These are phyloP conservation scores for Fulica atra DNA, from an alignment of 2,113 vertebrate species.

Conservation along the genomic window DNA sequence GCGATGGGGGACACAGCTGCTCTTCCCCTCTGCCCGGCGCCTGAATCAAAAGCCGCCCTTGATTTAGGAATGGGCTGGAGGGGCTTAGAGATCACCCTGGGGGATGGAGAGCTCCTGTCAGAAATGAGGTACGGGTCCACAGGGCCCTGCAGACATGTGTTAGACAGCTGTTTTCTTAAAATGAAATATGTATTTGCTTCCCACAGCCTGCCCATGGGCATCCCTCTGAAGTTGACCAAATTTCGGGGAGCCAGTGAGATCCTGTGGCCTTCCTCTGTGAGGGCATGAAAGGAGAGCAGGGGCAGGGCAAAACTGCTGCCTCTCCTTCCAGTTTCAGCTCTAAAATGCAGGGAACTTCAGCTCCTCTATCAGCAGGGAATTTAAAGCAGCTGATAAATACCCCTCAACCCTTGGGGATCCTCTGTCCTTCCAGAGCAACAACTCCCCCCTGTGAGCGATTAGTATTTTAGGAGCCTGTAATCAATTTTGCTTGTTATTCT, in stretches of 20 bases:
- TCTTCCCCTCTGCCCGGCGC: not conserved
- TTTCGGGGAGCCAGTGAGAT: not conserved
- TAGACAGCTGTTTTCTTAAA: not conserved
- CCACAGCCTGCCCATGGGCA: not conserved
- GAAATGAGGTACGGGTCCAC: accelerated
- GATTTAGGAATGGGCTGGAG: not conserved
- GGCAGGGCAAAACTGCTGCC: not conserved
- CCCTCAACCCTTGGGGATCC: not conserved
- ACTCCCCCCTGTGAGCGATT: not conserved
- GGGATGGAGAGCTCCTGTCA: accelerated
- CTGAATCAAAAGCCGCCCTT: not conserved
- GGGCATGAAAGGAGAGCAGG: not conserved
- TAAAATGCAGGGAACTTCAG: not conserved
- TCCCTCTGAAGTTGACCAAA: not conserved
- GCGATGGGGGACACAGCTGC: constrained; percentile 36
- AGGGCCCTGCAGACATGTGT: not conserved
- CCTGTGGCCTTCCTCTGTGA: not conserved
- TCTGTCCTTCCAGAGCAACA: not conserved
- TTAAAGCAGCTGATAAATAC: not conserved
- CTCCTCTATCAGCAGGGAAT: too few relatives aligned
- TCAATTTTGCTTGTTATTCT: not conserved
- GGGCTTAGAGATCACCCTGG: accelerated
- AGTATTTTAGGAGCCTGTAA: not conserved
- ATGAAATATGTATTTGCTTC: not conserved
- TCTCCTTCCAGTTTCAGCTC: not conserved